Evolutionary conservation across 2,797 vertebrate species (phyloP), one percentile per base, ranked within the genome.

Genomic region (Pygocentrus nattereri): DNA sequence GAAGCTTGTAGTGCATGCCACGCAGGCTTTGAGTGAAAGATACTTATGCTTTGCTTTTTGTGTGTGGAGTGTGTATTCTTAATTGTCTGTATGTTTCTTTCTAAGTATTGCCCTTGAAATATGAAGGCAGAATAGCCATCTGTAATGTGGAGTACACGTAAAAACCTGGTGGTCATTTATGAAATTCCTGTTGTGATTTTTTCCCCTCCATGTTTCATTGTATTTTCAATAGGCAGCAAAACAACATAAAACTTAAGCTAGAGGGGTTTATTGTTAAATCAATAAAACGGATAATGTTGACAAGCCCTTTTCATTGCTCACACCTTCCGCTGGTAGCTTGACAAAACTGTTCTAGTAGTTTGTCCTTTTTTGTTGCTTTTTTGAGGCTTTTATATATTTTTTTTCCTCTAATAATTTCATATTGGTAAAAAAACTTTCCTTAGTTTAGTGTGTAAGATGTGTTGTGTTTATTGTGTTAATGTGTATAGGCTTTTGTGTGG

Each of bases 251-350:
- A 89, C 93, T 93, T 93, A 94, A 93, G 91, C 90, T 89, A 91
- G 88, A 87, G 89, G 89, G 71, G 87, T 92, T 95, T 94, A 95
- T 92, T 90, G 92, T 92, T 91, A 93, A 95, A 95, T 95, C 94
- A 95, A 95, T 95, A 95, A 92, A 94, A 93, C 90, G 90, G 93
- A 95, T 94, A 93, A 94, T 94, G 93, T 94, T 94, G 94, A 94
- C 93, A 93, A 94, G 92, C 91, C 89, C 91, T 92, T 94, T 94
- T 94, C 93, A 94, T 92, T 89, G 90, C 90, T 69, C 68, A 82
- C 77, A 77, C 81, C 88, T 85, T 78, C 78, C 68, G 80, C 81
- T 84, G 84, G 68, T 77, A 79, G 85, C 78, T 83, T 87, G 82
- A 85, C 88, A 89, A 82, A 84, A 84, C 72, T 61, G 81, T 87